These are phyloP conservation scores for Ellobius talpinus DNA, from an alignment of 2,113 vertebrate genomes.

Conservation along the genomic window DNA sequence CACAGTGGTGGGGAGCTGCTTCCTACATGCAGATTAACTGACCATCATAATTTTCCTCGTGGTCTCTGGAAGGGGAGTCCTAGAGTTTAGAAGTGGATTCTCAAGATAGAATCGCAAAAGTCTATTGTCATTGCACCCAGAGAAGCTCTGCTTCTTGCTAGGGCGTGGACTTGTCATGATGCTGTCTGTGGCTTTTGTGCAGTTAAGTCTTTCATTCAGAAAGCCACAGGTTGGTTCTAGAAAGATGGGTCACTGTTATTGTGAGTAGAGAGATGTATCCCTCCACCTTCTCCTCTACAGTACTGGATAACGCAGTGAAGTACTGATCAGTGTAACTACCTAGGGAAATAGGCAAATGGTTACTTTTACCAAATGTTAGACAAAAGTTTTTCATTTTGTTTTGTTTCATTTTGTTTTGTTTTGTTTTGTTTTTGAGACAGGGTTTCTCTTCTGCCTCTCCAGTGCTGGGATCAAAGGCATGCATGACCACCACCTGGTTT, in stretches of 20 bases:
- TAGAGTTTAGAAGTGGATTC: neutral
- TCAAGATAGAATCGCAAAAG: neutral
- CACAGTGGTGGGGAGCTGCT: neutral
- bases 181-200: neutral
- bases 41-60: neutral
- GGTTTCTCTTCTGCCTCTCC: too few relatives aligned
- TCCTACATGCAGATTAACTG: neutral
- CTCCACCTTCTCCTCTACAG: neutral
- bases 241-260: neutral
- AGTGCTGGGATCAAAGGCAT: too few relatives aligned
- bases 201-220: constrained; percentile 20
- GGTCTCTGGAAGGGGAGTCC: neutral
- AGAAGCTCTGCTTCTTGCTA: neutral
- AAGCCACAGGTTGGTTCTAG: neutral
- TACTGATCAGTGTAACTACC: neutral
- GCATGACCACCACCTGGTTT: too few relatives aligned
- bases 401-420: too few relatives aligned
- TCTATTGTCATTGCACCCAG: neutral
- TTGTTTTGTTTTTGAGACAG: too few relatives aligned
- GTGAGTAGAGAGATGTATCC: neutral
- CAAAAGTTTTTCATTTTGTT: neutral
- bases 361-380: constrained; percentile 2
- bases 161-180: neutral
- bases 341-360: neutral
- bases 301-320: neutral